Percentiles rank a stretch among this genome's conserved stretches.
Conservation (phyloP, 2,113 vertebrate species). For the Archilochus colubris region DNA sequence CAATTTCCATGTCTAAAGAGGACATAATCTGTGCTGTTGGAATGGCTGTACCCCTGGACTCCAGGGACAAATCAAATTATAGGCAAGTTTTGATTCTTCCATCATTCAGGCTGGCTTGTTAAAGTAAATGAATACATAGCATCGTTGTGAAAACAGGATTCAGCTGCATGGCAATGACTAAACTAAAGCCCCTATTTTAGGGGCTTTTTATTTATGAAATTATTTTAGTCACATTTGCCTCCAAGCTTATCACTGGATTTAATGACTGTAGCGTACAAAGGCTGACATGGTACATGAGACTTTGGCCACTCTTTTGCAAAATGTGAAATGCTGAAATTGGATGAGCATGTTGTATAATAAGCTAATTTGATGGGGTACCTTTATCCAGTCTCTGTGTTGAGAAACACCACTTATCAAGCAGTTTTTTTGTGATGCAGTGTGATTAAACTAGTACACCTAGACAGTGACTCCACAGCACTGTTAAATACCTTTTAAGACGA, state of each 20-base stretch:
- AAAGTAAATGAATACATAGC: neutral
- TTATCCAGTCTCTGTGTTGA: neutral
- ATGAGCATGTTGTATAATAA: conserved; percentile 18
- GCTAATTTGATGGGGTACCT: conserved; percentile 35
- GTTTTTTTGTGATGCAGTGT: neutral
- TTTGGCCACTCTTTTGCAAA: conserved; percentile 24
- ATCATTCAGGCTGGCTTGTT: neutral
- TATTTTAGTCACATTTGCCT: conserved; percentile 12
- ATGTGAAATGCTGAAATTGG: conserved; percentile 58
- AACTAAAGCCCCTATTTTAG: neutral
- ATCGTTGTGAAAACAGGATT: conserved; percentile 31
- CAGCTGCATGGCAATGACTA: neutral
- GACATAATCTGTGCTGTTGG: neutral
- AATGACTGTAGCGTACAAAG: neutral
- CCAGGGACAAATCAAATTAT: neutral
- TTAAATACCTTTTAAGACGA: conserved; percentile 6
- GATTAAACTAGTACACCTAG: neutral
- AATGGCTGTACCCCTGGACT: neutral
- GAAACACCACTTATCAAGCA: conserved; percentile 3
- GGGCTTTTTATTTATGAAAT: conserved; percentile 22
- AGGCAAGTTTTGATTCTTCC: neutral
- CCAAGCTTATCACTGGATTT: conserved; percentile 32
- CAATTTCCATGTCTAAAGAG: conserved; percentile 52
- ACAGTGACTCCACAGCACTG: neutral
- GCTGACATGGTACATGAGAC: conserved; percentile 26